Evolutionary conservation across 2,888 invertebrate genomes (phyloP).

Genomic region (Crossocerus cetratus): DNA sequence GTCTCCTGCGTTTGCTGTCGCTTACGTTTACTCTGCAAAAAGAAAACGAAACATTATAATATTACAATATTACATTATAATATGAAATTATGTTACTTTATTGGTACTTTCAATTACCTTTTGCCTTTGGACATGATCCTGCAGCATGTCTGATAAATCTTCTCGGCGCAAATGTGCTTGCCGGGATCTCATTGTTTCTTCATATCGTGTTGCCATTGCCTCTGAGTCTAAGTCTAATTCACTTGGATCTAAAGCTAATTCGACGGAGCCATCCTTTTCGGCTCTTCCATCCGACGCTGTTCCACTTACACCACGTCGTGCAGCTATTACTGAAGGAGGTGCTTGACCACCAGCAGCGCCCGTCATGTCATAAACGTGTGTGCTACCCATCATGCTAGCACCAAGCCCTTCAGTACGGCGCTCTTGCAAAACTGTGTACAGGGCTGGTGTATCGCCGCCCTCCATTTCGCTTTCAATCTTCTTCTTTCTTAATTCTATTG

Average conservation of each 20-base stretch:
- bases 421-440: constrained; percentile 97
- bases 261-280: constrained; percentile 86
- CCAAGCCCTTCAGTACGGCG: constrained; percentile 93
- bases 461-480: constrained; percentile 98
- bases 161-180: constrained; percentile 93
- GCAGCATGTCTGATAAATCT: constrained; percentile 98
- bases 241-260: constrained; percentile 97
- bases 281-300: constrained; percentile 69
- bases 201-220: constrained; percentile 96
- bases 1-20: constrained; percentile 93
- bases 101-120: constrained; percentile 80
- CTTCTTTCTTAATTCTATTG: constrained; percentile 97
- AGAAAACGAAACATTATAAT: constrained; percentile 54
- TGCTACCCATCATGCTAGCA: constrained; percentile 98
- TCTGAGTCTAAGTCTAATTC: constrained; percentile 97
- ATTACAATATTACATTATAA: neutral
- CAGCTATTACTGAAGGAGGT: constrained; percentile 78
- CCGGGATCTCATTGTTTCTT: constrained; percentile 96
- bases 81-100: too few relatives aligned
- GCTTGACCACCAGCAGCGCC: constrained; percentile 82
- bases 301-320: constrained; percentile 74
- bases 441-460: constrained; percentile 94
- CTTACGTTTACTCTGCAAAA: constrained; percentile 92
- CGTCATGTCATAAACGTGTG: constrained; percentile 97
- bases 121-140: constrained; percentile 97